phyloP scores from a whole-genome alignment of 1,140 invertebrate species.

The Rhopalosiphum padi region DNA sequence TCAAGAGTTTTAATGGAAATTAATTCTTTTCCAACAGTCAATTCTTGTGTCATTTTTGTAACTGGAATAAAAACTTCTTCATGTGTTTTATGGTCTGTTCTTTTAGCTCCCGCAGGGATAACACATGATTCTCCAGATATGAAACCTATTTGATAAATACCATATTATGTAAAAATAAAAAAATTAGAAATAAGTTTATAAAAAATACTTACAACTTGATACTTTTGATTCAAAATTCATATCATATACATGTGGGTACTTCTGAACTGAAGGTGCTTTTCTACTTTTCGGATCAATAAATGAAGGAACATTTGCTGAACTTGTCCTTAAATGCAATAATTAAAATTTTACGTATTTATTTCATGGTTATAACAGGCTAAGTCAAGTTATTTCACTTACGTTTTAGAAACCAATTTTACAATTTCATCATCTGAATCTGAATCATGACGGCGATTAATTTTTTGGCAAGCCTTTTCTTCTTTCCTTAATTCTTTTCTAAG shows the following conservation, averaged over 20 bases:
- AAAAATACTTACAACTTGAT: constrained; percentile 66
- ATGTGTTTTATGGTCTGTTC: constrained; percentile 75
- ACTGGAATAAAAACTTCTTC: constrained; percentile 91
- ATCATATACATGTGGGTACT: constrained; percentile 87
- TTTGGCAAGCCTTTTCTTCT: constrained; percentile 84
- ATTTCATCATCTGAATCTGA: constrained; percentile 67
- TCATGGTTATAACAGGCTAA: neutral
- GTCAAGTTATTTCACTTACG: constrained; percentile 63
- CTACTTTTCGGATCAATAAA: constrained; percentile 47
- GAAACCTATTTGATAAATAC: constrained; percentile 69
- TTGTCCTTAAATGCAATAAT: constrained; percentile 29
- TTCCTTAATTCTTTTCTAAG: constrained; percentile 83
- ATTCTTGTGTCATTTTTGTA: constrained; percentile 69
- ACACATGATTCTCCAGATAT: constrained; percentile 81
- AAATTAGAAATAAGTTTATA: constrained; percentile 25
- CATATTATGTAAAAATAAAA: constrained; percentile 58
- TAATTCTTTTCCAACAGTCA: constrained; percentile 72
- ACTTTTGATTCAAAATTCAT: constrained; percentile 73
- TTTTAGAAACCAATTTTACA: constrained; percentile 64
- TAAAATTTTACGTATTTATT: constrained; percentile 59
- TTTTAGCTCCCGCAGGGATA: constrained; percentile 78
- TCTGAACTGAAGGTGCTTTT: constrained; percentile 22
- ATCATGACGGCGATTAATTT: constrained; percentile 68
- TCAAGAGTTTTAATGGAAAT: constrained; percentile 80
- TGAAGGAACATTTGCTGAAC: constrained; percentile 22